Base-by-base conservation (phyloP, 1,140 invertebrate species). In the Littorina saxatilis region DNA sequence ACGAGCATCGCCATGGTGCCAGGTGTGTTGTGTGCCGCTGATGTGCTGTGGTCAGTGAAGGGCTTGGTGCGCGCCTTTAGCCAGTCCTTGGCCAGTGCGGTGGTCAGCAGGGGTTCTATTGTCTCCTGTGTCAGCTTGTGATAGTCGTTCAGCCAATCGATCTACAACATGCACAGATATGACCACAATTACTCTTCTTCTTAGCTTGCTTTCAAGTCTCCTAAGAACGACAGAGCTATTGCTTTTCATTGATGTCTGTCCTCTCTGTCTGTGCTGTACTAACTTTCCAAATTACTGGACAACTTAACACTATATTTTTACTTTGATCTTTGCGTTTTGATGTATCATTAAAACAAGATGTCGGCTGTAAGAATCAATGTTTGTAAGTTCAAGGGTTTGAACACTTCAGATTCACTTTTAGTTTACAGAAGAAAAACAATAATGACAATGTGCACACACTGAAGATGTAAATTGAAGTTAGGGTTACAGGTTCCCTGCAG, bases 61-160 rank as follows among this genome's bases (percentile, higher is more conserved):
- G 80, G 52, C 43, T 61, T 32, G 20, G 83, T 84, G 75, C 86
- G 63, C 5, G 66, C 23, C 15, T 80, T 52, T 58, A 88, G 32
- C 88, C 88, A 88, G 23, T 84, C 66, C 47, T 78, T 78, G n/a
- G 88, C 87, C n/a, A 81, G 81, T 20, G 52, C 52, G 7, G 81
- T 79, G 13, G 79, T 76, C 66, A 89, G 79, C 29, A 73, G 52
- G 2, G 81, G 79, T 15, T 87, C 85, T 29, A 88, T 85, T 4
- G 43, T 76, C 0, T 88, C 73, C 75, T 81, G 55, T 13, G 86
- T 82, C 52, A 74, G 73, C n/a, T 82, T 76, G 72, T 90, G 83
- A 74, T 89, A 90, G 1, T 47, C 20, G 75, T 89, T 89, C 29
- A 90, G 79, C 88, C 88, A 90, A 0, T 80, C 27, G 29, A 86